These are phyloP conservation scores for Heteronetta atricapilla DNA, from an alignment of 2,113 vertebrate genomes.

Conservation along the genomic window DNA sequence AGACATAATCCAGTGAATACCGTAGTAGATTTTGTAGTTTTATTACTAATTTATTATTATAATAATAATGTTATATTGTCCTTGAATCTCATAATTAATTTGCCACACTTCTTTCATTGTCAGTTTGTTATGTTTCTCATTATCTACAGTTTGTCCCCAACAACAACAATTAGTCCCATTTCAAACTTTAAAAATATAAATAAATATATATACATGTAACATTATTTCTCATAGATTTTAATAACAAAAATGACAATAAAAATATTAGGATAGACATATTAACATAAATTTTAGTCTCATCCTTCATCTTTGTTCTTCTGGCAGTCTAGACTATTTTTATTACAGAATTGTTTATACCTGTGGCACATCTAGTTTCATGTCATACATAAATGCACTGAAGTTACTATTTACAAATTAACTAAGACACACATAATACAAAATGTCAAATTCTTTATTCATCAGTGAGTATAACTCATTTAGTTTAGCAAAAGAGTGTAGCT, in stretches of 20 bases:
- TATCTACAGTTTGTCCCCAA: not conserved
- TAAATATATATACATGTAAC: not conserved
- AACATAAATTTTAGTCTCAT: not conserved
- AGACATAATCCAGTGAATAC: not conserved
- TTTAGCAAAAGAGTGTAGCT: not conserved
- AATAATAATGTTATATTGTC: not conserved
- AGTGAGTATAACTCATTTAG: not conserved
- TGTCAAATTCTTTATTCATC: not conserved
- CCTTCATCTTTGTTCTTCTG: not conserved
- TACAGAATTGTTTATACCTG: not conserved
- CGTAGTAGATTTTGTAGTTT: not conserved
- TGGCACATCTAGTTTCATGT: not conserved
- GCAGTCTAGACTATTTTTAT: not conserved
- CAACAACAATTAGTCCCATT: not conserved
- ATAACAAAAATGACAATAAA: not conserved
- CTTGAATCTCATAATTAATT: not conserved
- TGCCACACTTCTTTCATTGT: not conserved
- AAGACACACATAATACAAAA: not conserved
- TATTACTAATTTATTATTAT: not conserved
- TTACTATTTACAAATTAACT: not conserved
- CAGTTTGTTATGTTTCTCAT: not conserved
- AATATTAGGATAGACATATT: not conserved
- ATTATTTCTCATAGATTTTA: not conserved
- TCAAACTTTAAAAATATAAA: not conserved
- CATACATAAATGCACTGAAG: not conserved